phyloP scores from a whole-genome alignment of 2,797 vertebrate genomes.

The Acipenser oxyrinchus region DNA sequence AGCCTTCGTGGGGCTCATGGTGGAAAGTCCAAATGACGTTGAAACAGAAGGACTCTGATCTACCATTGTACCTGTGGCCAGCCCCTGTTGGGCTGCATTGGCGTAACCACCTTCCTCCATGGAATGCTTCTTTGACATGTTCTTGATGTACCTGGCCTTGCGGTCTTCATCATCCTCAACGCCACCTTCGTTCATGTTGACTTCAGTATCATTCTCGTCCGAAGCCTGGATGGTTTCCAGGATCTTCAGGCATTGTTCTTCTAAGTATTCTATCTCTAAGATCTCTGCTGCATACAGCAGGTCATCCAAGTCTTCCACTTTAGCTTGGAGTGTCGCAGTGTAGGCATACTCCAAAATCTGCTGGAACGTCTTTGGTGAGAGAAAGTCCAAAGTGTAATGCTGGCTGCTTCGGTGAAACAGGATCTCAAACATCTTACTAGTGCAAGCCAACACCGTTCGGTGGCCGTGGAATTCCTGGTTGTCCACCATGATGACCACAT shows the following conservation, averaged over 20 bases:
- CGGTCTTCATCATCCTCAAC: slow-evolving; percentile 84
- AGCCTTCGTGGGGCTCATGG: slow-evolving; percentile 89
- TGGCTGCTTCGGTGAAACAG: slow-evolving; percentile 95
- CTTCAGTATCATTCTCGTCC: slow-evolving; percentile 82
- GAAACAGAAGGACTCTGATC: slow-evolving; percentile 89
- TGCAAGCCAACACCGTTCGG: slow-evolving; percentile 90
- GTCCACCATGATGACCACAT: slow-evolving; percentile 96
- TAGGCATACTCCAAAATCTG: slow-evolving; percentile 98
- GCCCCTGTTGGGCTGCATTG: slow-evolving; percentile 54
- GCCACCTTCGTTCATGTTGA: slow-evolving; percentile 59
- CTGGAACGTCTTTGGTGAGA: slow-evolving; percentile 98
- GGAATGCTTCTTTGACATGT: slow-evolving; percentile 77
- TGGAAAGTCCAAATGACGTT: slow-evolving; percentile 76
- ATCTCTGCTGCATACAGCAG: slow-evolving; percentile 94
- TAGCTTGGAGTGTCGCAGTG: slow-evolving; percentile 88
- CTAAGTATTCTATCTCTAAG: slow-evolving; percentile 94
- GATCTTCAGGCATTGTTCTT: slow-evolving; percentile 98
- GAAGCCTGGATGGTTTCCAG: slow-evolving; percentile 96
- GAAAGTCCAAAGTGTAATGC: slow-evolving; percentile 95
- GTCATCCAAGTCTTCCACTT: slow-evolving; percentile 90
- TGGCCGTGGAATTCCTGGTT: slow-evolving; percentile 96
- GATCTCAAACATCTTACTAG: slow-evolving; percentile 98
- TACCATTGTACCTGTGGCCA: slow-evolving; percentile 44
- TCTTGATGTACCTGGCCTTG: slow-evolving; percentile 79
- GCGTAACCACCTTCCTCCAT: slow-evolving; percentile 67